These are phyloP conservation scores for Cheilosia scutellata DNA, from an alignment of 2,888 invertebrate species.

Conservation along the genomic window DNA sequence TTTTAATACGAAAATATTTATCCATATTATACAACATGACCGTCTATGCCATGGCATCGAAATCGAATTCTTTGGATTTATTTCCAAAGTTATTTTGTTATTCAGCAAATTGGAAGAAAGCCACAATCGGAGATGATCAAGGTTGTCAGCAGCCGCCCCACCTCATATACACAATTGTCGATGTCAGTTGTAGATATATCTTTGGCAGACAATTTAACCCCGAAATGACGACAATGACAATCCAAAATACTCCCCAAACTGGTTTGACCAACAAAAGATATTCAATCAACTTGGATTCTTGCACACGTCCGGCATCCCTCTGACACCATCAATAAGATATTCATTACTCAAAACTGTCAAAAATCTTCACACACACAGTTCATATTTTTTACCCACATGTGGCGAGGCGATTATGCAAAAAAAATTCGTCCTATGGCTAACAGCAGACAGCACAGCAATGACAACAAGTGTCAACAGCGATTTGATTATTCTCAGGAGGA, in stretches of 20 bases:
- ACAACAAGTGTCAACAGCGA: constrained; percentile 72
- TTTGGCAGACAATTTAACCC: constrained; percentile 39
- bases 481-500: constrained; percentile 64
- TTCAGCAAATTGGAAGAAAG: background rate
- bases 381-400: constrained; percentile 1
- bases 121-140: background rate
- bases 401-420: constrained; percentile 1
- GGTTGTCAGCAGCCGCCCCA: background rate
- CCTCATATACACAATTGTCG: background rate
- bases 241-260: constrained; percentile 11
- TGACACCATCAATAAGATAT: constrained; percentile 59
- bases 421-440: constrained; percentile 18
- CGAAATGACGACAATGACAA: constrained; percentile 41
- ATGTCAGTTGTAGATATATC: constrained; percentile 10
- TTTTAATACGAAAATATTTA: background rate
- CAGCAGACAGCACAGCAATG: background rate
- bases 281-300: constrained; percentile 9
- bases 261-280: constrained; percentile 20
- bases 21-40: background rate
- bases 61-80: background rate
- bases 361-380: constrained; percentile 31
- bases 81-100: background rate
- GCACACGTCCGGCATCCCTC: constrained; percentile 10
- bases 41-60: too few species aligned
- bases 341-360: constrained; percentile 71